Evolutionary conservation across 2,888 invertebrate species (phyloP).

Genomic region (Rapana venosa): DNA sequence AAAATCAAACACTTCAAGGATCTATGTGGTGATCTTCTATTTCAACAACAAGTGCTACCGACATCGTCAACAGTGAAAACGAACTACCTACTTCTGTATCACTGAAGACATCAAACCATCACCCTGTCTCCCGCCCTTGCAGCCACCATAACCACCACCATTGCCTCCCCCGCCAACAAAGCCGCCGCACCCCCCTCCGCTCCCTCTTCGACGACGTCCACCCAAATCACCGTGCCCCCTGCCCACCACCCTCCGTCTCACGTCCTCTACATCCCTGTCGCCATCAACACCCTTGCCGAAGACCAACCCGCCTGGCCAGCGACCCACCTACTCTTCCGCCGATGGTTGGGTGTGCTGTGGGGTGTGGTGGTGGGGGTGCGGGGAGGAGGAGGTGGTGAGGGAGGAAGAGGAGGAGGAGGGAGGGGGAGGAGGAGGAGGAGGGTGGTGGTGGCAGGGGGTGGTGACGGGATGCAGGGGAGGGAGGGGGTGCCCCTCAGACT

Average conservation of each 20-base stretch:
- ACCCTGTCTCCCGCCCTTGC: background rate
- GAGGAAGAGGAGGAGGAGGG: background rate
- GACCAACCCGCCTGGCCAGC: background rate
- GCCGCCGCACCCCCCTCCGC: background rate
- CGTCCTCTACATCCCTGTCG: background rate
- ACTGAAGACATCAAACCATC: background rate
- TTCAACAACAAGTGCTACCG: too few species aligned
- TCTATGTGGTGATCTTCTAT: too few species aligned
- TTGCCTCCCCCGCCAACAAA: background rate
- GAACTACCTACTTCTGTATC: too few species aligned
- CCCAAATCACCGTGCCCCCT: background rate
- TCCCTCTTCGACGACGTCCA: background rate
- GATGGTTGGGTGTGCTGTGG: background rate
- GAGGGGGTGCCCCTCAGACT: slow-evolving; percentile 37
- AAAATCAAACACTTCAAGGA: too few species aligned
- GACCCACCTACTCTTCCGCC: background rate
- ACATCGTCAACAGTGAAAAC: too few species aligned
- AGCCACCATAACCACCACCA: background rate
- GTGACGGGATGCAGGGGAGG: slow-evolving; percentile 37
- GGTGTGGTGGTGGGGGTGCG: background rate
- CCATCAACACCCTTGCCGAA: background rate
- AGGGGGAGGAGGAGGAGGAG: background rate
- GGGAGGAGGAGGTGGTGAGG: background rate
- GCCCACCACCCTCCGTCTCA: background rate
- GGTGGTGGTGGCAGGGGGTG: slow-evolving; percentile 13